phyloP scores from a whole-genome alignment of 2,888 invertebrate species.

The Boloria euphrosyne region DNA sequence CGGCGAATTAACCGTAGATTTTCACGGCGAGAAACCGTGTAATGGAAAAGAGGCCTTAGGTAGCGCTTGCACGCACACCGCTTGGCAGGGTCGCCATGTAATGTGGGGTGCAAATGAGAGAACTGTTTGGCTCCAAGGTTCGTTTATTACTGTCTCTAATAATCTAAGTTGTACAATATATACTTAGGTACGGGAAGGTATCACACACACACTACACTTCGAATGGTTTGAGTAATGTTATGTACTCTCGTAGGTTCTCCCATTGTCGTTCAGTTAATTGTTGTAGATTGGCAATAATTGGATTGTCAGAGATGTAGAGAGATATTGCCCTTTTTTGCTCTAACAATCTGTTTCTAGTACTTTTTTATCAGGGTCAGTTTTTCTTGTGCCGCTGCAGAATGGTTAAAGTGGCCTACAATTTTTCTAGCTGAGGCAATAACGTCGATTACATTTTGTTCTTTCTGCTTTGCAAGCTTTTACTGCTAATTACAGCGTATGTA shows the following conservation, averaged over 20 bases:
- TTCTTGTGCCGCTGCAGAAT: slow-evolving; percentile 4
- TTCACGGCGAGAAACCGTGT: too few species aligned
- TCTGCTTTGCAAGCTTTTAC: slow-evolving; percentile 11
- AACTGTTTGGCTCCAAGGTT: too few species aligned
- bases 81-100: too few species aligned
- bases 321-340: slow-evolving; percentile 17
- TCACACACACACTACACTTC: too few species aligned
- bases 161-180: too few species aligned
- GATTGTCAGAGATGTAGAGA: slow-evolving; percentile 25
- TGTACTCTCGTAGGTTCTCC: slow-evolving; percentile 25
- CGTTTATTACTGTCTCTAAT: too few species aligned
- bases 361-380: slow-evolving; percentile 5
- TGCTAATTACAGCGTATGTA: slow-evolving; percentile 13
- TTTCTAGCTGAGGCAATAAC: slow-evolving; percentile 2
- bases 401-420: slow-evolving; percentile 6
- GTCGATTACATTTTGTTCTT: slow-evolving; percentile 4
- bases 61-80: too few species aligned
- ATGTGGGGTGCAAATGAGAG: too few species aligned
- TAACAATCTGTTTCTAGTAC: slow-evolving; percentile 2
- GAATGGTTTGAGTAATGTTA: slow-evolving; percentile 26
- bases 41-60: too few species aligned
- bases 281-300: slow-evolving; percentile 24
- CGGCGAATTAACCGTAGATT: too few species aligned
- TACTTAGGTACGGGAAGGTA: too few species aligned
- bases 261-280: slow-evolving; percentile 24